Evolutionary conservation across 2,797 vertebrate species (phyloP).

Genomic region (Danio kyathit): DNA sequence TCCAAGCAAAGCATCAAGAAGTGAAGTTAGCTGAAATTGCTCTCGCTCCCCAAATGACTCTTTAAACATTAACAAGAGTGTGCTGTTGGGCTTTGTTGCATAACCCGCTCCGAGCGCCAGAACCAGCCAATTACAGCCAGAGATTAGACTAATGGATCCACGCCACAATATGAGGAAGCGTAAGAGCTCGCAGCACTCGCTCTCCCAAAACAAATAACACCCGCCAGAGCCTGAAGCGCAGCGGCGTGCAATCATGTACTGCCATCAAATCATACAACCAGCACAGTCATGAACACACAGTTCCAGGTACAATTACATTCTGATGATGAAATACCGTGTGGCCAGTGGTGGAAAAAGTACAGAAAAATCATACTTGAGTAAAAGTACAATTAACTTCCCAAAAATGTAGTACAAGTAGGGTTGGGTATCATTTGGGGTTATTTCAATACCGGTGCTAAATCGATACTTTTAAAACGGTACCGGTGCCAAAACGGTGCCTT

Average conservation of each 20-base stretch:
- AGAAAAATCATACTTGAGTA: too few species aligned
- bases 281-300: background rate
- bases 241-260: slow-evolving; percentile 9
- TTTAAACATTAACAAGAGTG: slow-evolving; percentile 81
- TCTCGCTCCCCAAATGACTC: slow-evolving; percentile 61
- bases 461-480: too few species aligned
- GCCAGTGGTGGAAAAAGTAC: too few species aligned
- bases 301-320: background rate
- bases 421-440: too few species aligned
- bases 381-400: too few species aligned
- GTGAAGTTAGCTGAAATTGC: slow-evolving; percentile 63
- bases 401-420: too few species aligned
- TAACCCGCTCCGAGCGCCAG: slow-evolving; percentile 53
- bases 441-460: too few species aligned
- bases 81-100: slow-evolving; percentile 52
- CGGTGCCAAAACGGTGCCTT: too few species aligned
- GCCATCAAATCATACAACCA: slow-evolving; percentile 11
- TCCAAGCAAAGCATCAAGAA: slow-evolving; percentile 54
- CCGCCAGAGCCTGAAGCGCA: slow-evolving; percentile 28
- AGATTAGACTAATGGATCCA: slow-evolving; percentile 62
- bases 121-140: slow-evolving; percentile 60
- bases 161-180: slow-evolving; percentile 54
- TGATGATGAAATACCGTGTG: background rate
- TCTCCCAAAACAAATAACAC: slow-evolving; percentile 42
- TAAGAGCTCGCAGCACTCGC: slow-evolving; percentile 39